Conservation (phyloP, 2,888 invertebrate species). For the Entomobrya multifasciata region DNA sequence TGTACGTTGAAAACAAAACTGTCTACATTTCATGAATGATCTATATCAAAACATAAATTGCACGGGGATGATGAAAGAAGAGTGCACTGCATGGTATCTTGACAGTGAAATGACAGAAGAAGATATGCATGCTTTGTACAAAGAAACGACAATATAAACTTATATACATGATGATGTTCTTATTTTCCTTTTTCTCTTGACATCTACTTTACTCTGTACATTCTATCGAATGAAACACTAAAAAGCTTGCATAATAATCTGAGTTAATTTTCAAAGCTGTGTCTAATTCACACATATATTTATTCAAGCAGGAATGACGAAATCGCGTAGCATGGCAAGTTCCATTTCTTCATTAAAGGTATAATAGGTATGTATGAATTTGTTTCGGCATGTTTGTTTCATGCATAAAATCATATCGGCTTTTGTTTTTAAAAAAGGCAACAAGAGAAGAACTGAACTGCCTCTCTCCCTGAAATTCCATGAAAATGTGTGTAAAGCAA, state of each 20-base stretch:
- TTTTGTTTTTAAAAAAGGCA: background rate
- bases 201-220: background rate
- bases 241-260: slow-evolving; percentile 34
- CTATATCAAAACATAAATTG: slow-evolving; percentile 29
- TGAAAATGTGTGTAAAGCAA: slow-evolving; percentile 57
- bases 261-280: slow-evolving; percentile 27
- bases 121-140: slow-evolving; percentile 7
- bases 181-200: background rate
- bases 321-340: background rate
- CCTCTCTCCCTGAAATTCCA: slow-evolving; percentile 54
- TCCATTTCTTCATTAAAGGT: slow-evolving; percentile 31
- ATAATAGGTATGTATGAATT: background rate
- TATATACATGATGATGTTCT: slow-evolving; percentile 1
- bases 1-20: slow-evolving; percentile 56
- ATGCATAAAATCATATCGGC: background rate
- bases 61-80: background rate
- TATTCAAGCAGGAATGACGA: no score
- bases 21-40: slow-evolving; percentile 41
- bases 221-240: background rate
- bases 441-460: background rate
- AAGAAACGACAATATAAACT: no score
- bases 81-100: slow-evolving; percentile 25
- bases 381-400: no score
- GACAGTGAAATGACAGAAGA: slow-evolving; percentile 15
- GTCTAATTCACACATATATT: no score